phyloP scores from a whole-genome alignment of 2,113 vertebrate species.

The Marcusenius ussheri region DNA sequence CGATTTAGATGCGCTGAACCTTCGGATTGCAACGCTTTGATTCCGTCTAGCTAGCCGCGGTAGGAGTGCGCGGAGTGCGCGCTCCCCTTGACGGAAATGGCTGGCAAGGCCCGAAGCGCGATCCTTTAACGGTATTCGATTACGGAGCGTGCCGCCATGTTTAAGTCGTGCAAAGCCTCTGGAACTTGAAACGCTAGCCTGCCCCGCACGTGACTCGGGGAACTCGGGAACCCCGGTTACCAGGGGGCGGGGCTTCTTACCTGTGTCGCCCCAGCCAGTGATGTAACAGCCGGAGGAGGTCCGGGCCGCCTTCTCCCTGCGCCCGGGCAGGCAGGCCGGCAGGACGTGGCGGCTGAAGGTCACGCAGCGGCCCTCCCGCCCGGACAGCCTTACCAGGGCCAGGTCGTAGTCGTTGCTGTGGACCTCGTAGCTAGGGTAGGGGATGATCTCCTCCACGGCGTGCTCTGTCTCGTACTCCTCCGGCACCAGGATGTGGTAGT shows the following conservation, averaged over 20 bases:
- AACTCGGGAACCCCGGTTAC: not conserved
- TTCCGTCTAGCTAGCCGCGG: not conserved
- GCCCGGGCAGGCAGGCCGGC: conserved; percentile 77
- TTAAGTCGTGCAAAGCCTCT: not conserved
- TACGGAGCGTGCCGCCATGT: not conserved
- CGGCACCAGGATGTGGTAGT: conserved; percentile 86
- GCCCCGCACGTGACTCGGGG: not conserved
- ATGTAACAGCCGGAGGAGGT: conserved; percentile 80
- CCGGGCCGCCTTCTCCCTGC: conserved; percentile 76
- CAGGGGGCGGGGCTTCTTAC: conserved; percentile 48
- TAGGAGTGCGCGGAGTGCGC: not conserved
- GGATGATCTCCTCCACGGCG: conserved; percentile 70
- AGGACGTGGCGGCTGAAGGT: conserved; percentile 74
- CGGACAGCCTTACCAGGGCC: conserved; percentile 74
- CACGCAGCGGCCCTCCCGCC: conserved; percentile 62
- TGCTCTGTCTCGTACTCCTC: conserved; percentile 90
- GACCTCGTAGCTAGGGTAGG: conserved; percentile 70
- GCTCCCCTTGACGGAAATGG: not conserved
- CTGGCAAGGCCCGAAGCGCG: not conserved
- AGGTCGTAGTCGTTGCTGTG: conserved; percentile 86
- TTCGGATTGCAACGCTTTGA: not conserved
- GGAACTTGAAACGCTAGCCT: not conserved
- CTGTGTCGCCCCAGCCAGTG: conserved; percentile 97
- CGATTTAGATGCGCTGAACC: conserved; percentile 1
- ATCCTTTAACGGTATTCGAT: not conserved